Base-by-base conservation (phyloP, 2,888 invertebrate species). In the Melinopterus prodromus region DNA sequence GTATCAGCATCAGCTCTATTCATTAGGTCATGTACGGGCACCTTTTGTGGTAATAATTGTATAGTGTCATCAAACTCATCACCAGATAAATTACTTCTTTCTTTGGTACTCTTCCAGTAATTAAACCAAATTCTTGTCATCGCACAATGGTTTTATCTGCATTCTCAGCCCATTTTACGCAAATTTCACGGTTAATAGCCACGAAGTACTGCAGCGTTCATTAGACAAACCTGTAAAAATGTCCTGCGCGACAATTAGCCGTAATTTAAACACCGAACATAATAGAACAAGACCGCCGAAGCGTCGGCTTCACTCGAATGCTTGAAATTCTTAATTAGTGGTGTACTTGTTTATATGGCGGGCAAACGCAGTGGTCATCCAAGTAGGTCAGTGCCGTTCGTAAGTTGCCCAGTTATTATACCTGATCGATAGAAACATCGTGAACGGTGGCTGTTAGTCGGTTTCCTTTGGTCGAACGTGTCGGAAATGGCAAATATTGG, bases 361-460 rank as follows among this genome's bases (percentile, higher is more conserved):
- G 53, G 53, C 53, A 37, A 74, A 35, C 74, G 74, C n/a, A 74
- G n/a, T 36, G 74, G 74, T 74, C 74, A 74, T n/a, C 37, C 74
- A 74, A 74, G 74, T 74, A 74, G 74, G 74, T 74, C 74, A 74
- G 74, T 74, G 74, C 74, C 74, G 74, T 35, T 9, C 37, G 36
- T 36, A 74, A 74, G n/a, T 74, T 35, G 36, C 26, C 26, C 16
- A 26, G 71, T 71, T 71, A 71, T 71, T 71, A 71, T 71, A 5
- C 71, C 71, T 15, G 71, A 74, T 74, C 74, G 74, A 74, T 74
- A 74, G 74, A n/a, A 74, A 74, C 74, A 36, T 74, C 35, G 74
- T 37, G 35, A n/a, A 74, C 74, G 36, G 16, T 37, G 74, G 35
- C 74, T 35, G 35, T 35, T 37, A 74, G 74, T 74, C 37, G 37